phyloP scores from a whole-genome alignment of 2,888 invertebrate species.

The Acanthoscelides obtectus region DNA sequence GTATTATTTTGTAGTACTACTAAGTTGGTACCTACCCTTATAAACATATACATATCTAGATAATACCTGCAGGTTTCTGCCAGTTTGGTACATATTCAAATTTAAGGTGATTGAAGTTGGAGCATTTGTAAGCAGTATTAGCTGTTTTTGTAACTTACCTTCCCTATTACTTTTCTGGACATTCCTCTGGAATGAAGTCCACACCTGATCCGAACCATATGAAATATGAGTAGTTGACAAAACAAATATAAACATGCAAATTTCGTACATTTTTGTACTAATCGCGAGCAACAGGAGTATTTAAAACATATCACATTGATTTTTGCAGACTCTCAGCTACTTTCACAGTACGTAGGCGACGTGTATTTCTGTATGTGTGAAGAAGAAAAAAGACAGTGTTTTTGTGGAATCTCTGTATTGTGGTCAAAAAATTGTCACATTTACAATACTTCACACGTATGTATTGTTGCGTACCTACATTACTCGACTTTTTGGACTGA shows the following conservation, averaged over 20 bases:
- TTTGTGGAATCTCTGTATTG: neutral
- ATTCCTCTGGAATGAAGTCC: neutral
- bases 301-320: neutral
- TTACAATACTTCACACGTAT: no score
- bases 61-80: no score
- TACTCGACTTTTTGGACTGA: no score
- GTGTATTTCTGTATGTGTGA: neutral
- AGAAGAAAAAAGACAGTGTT: neutral
- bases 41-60: no score
- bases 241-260: neutral
- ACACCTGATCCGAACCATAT: neutral
- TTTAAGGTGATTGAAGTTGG: no score
- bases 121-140: no score
- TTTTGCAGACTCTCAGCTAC: neutral
- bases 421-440: no score
- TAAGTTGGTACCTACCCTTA: no score
- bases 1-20: no score
- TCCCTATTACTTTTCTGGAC: neutral
- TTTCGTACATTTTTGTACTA: neutral
- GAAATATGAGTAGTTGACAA: neutral
- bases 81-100: no score
- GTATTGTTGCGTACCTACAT: no score
- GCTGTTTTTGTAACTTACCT: neutral
- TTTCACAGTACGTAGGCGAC: neutral
- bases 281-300: no score